These are phyloP conservation scores for Meandrusa payeni DNA, from an alignment of 2,888 invertebrate species.

Conservation along the genomic window DNA sequence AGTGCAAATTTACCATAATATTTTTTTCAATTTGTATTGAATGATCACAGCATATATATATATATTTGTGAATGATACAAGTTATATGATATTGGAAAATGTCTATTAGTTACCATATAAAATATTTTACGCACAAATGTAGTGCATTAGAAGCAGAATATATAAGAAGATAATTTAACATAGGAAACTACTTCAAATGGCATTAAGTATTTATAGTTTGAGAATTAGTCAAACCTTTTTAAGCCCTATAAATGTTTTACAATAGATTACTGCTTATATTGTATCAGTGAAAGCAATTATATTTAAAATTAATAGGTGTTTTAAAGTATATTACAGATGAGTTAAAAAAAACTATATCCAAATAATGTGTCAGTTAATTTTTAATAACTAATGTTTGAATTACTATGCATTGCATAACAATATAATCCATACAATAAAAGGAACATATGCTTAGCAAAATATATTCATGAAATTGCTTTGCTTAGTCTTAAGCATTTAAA, in stretches of 20 bases:
- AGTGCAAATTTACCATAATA: too few species aligned
- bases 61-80: too few species aligned
- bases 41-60: too few species aligned
- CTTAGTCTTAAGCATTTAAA: too few species aligned
- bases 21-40: too few species aligned
- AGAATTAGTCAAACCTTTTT: not conserved
- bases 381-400: too few species aligned
- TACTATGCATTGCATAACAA: slow-evolving; percentile 3
- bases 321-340: not conserved
- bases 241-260: slow-evolving; percentile 13
- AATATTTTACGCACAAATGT: slow-evolving; percentile 9
- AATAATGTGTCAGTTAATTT: not conserved
- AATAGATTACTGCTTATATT: slow-evolving; percentile 11
- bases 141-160: not conserved
- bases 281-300: slow-evolving; percentile 8
- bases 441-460: slow-evolving; percentile 40
- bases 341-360: not conserved
- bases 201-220: not conserved
- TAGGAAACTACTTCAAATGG: not conserved
- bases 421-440: slow-evolving; percentile 25
- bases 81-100: too few species aligned
- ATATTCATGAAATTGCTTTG: slow-evolving; percentile 42
- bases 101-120: not conserved
- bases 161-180: not conserved
- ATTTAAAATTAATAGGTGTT: not conserved